A percentile compares a stretch with the other conserved stretches of the same genome.
Evolutionary conservation across 2,113 vertebrate species (phyloP).

Genomic region (Colistium nudipinnis): DNA sequence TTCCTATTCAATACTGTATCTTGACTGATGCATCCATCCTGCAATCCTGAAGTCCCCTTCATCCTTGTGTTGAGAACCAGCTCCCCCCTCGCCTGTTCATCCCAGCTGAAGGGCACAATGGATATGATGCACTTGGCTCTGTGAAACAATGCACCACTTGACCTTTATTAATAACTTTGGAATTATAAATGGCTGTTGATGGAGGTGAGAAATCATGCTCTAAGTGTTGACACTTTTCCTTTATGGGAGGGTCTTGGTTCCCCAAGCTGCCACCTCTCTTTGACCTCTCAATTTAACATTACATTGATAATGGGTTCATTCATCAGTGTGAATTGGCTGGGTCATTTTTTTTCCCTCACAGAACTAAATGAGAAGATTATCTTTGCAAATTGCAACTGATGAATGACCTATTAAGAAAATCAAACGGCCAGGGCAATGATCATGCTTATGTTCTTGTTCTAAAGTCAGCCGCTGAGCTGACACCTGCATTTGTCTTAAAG

Average conservation of each 20-base stretch:
- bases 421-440: constrained; percentile 43
- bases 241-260: constrained; percentile 40
- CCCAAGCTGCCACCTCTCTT: constrained; percentile 48
- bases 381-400: constrained; percentile 64
- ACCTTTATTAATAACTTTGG: constrained; percentile 40
- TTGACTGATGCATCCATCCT: not conserved
- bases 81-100: constrained; percentile 6
- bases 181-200: constrained; percentile 28
- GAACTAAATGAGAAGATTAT: constrained; percentile 67
- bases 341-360: constrained; percentile 45
- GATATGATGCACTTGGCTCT: constrained; percentile 20
- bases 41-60: constrained; percentile 6
- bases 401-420: constrained; percentile 66
- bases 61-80: not conserved
- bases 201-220: constrained; percentile 17
- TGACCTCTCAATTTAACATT: constrained; percentile 62
- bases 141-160: constrained; percentile 11
- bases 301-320: constrained; percentile 63
- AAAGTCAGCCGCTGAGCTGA: constrained; percentile 26
- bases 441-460: constrained; percentile 25
- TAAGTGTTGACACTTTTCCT: constrained; percentile 41
- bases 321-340: constrained; percentile 55
- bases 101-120: not conserved
- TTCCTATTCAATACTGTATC: constrained; percentile 2
- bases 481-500: constrained; percentile 9